Base-by-base conservation (phyloP, 92 coral and sea anemone genomes). In the Parazoanthus atlanticus region DNA sequence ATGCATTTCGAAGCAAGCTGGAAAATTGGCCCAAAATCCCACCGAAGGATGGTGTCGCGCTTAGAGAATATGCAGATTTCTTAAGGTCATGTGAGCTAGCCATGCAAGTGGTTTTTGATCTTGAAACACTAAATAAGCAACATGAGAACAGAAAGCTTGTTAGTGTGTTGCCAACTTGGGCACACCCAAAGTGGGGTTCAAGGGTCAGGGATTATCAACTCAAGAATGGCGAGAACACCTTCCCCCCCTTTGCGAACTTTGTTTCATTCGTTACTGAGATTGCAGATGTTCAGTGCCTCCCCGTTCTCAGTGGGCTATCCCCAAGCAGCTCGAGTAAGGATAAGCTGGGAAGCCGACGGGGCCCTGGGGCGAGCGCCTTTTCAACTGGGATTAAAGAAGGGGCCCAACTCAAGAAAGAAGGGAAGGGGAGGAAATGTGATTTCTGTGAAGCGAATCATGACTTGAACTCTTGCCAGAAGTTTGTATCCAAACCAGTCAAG, bases 131-230 rank as follows among this genome's bases (percentile, higher is more conserved):
- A n/a, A 85, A 92, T 64, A 89, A 86, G 75, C 88, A 90, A 31
- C 80, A 88, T 47, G 94, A 86, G 64, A 89, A 92, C 77, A 90
- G 58, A 73, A 80, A 92, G 46, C 77, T 92, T 56, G 52, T 91
- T 26, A 89, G 34, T 43, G 74, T 75, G 74, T 79, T 89, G 8
- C 92, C 93, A 28, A 64, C 36, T 40, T 78, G 88, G 88, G 83
- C 88, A 25, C 93, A 88, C 56, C 88, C 91, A n/a, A 91, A 93
- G 43, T 92, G 94, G 95, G 88, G 93, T 21, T 78, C 80, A 34
- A 92, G 32, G 67, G 89, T 89, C 26, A 71, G 88, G 33, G 75
- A 91, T 1, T 84, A 80, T 34, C 89, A 81, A 71, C 23, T 46
- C 17, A 85, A 87, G 34, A 26, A 89, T 34, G 94, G 92, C 23